Percentiles rank a stretch among this genome's conserved stretches.
Evolutionary conservation across 2,113 vertebrate genomes (phyloP).

Genomic region (Vimba vimba): DNA sequence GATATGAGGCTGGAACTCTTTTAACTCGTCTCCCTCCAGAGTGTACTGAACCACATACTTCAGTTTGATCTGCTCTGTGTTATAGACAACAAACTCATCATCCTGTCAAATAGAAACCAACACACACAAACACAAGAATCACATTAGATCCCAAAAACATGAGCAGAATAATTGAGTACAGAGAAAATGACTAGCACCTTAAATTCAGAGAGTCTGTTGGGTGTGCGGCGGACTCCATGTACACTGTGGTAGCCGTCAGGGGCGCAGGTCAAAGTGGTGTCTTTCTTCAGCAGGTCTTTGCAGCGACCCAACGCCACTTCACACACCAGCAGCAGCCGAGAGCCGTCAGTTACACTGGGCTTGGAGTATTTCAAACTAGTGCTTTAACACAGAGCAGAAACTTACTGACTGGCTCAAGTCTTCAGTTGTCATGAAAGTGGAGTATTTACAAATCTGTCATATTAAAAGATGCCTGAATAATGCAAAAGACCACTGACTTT

Average conservation of each 20-base stretch:
- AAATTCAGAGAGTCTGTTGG: slow-evolving; percentile 73
- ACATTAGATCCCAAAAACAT: slow-evolving; percentile 43
- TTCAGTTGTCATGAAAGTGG: neutral
- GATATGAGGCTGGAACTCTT: slow-evolving; percentile 69
- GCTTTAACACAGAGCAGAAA: slow-evolving; percentile 62
- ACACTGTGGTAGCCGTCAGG: slow-evolving; percentile 81
- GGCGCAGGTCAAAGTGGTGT: slow-evolving; percentile 72
- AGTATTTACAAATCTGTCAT: neutral
- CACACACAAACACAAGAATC: neutral
- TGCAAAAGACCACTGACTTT: slow-evolving; percentile 69
- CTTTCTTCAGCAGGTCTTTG: slow-evolving; percentile 65
- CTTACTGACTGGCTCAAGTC: neutral
- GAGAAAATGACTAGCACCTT: slow-evolving; percentile 72
- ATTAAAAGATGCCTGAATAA: neutral
- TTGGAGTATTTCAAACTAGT: slow-evolving; percentile 81
- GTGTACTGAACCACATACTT: slow-evolving; percentile 84
- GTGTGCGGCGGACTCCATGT: slow-evolving; percentile 70
- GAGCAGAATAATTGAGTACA: slow-evolving; percentile 51
- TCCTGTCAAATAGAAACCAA: slow-evolving; percentile 70
- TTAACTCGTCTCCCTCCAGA: slow-evolving; percentile 72
- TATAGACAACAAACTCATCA: slow-evolving; percentile 88
- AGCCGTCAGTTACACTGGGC: slow-evolving; percentile 74
- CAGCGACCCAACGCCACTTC: slow-evolving; percentile 83
- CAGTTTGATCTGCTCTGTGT: slow-evolving; percentile 82
- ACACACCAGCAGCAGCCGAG: slow-evolving; percentile 80